A percentile compares a stretch with the other conserved stretches of the same genome.
phyloP scores from a whole-genome alignment of 1,140 invertebrate species.

The Polypedilum pembai region DNA sequence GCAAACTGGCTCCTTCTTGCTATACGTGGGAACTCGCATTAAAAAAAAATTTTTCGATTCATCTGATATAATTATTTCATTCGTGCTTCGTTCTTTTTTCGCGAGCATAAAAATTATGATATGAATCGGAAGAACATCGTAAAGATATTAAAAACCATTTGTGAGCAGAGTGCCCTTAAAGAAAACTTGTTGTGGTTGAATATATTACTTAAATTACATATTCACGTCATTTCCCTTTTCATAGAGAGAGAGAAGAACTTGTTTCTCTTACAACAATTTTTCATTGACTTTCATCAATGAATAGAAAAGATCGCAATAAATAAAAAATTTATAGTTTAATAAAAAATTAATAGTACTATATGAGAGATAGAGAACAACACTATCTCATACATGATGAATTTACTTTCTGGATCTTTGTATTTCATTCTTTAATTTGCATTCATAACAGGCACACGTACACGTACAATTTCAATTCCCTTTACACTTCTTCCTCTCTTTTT shows the following conservation, averaged over 20 bases:
- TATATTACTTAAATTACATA: background rate
- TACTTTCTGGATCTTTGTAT: background rate
- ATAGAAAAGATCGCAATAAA: no score
- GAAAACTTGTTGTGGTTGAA: background rate
- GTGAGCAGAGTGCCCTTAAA: background rate
- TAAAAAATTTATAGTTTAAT: no score
- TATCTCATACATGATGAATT: no score
- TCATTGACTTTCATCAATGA: no score
- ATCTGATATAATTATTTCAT: conserved; percentile 11
- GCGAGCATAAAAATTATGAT: conserved; percentile 15
- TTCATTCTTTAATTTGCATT: background rate
- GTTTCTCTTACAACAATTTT: no score
- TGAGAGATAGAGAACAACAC: no score
- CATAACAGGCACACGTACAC: background rate
- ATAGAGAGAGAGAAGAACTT: no score
- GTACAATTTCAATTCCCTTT: background rate
- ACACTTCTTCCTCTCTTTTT: background rate
- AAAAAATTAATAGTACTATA: no score
- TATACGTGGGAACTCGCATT: conserved; percentile 2
- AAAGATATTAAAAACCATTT: background rate
- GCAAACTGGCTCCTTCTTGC: background rate
- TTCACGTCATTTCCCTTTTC: conserved; percentile 8
- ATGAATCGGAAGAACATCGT: background rate
- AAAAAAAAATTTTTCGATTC: background rate
- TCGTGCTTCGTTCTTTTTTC: background rate